Evolutionary conservation across 2,113 vertebrate species (phyloP).

Genomic region (Struthidea cinerea): DNA sequence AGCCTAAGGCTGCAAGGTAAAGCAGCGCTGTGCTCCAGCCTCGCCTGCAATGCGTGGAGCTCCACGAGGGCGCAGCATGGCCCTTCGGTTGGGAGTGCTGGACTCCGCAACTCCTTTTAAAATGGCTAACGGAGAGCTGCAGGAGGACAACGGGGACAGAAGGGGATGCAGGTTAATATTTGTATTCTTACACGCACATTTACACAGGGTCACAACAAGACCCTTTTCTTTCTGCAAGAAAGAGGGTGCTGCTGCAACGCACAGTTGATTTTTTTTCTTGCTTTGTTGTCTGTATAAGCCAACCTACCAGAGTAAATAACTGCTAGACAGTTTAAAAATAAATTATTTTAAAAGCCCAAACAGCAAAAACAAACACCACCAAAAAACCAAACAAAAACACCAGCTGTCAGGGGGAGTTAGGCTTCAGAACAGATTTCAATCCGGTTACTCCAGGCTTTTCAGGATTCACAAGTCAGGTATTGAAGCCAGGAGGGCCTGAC

Average conservation of each 20-base stretch:
- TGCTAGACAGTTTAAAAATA: neutral
- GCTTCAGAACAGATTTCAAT: neutral
- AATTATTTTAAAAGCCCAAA: neutral
- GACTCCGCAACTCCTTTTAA: neutral
- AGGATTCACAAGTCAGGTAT: neutral
- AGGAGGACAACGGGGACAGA: neutral
- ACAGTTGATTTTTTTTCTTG: neutral
- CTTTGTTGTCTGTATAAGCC: neutral
- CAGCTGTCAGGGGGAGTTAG: neutral
- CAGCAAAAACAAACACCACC: neutral
- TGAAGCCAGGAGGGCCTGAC: neutral
- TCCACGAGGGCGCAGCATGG: slow-evolving; percentile 61
- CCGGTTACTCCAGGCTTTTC: fast-evolving
- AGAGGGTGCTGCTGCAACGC: neutral
- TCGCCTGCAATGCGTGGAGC: neutral
- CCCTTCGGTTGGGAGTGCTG: neutral
- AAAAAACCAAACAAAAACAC: neutral
- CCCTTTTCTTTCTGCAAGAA: neutral
- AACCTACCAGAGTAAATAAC: neutral
- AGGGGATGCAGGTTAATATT: neutral
- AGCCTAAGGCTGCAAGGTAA: neutral
- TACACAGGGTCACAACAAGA: neutral
- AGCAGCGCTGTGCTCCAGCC: neutral
- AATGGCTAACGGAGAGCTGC: neutral
- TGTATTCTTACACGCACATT: neutral